Conservation (phyloP, 2,888 invertebrate genomes). For the Diadromus collaris region DNA sequence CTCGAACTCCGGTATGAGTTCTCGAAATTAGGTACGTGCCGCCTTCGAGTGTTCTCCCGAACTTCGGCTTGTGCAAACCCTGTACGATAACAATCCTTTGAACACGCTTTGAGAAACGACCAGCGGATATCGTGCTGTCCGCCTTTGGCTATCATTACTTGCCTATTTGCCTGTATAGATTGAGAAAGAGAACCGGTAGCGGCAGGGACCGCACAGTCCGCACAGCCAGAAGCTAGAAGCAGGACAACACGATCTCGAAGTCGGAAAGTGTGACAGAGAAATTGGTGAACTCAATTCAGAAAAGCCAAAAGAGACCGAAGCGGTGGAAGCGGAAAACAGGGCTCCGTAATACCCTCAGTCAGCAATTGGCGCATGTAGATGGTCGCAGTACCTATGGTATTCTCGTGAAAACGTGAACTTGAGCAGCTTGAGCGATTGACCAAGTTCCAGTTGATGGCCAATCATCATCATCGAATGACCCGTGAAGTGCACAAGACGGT, state of each 20-base stretch:
- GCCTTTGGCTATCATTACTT: conserved; percentile 63
- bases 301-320: conserved; percentile 41
- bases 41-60: conserved; percentile 55
- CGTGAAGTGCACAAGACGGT: not conserved
- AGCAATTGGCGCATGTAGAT: conserved; percentile 32
- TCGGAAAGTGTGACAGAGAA: conserved; percentile 59
- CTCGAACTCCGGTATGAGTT: conserved; percentile 63
- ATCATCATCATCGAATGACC: not conserved
- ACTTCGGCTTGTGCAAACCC: conserved; percentile 50
- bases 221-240: conserved; percentile 52
- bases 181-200: conserved; percentile 61
- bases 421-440: conserved; percentile 1
- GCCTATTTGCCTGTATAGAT: conserved; percentile 56
- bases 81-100: conserved; percentile 75
- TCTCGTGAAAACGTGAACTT: conserved; percentile 63
- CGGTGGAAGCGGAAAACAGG: conserved; percentile 29
- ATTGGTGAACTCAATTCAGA: conserved; percentile 49
- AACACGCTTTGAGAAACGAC: conserved; percentile 58
- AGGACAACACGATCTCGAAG: conserved; percentile 57
- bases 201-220: conserved; percentile 26
- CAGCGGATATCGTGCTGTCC: conserved; percentile 51
- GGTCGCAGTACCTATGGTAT: conserved; percentile 67
- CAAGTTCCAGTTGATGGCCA: conserved; percentile 29
- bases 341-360: conserved; percentile 25
- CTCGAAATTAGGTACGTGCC: conserved; percentile 67